These are phyloP conservation scores for Candoia aspera DNA, from an alignment of 2,113 vertebrate genomes.

Conservation along the genomic window DNA sequence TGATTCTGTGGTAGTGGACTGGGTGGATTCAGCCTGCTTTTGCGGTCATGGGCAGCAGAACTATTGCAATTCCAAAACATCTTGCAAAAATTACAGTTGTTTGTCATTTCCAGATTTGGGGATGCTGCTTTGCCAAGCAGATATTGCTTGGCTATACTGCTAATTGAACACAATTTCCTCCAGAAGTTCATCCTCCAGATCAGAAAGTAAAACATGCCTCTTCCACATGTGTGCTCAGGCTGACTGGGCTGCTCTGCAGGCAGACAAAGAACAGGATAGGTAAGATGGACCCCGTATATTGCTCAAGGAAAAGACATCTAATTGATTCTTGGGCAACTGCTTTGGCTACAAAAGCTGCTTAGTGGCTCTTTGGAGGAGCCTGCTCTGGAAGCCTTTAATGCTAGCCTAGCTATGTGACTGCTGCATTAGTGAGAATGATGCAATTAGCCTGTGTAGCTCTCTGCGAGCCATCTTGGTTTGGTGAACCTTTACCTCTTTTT, in stretches of 20 bases:
- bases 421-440: not conserved
- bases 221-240: not conserved
- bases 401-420: not conserved
- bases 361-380: not conserved
- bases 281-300: not conserved
- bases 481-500: not conserved
- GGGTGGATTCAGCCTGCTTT: not conserved
- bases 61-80: not conserved
- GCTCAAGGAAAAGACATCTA: not conserved
- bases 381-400: not conserved
- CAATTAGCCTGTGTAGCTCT: not conserved
- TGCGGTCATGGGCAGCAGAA: not conserved
- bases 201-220: not conserved
- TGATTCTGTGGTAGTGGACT: not conserved
- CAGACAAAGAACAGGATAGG: not conserved
- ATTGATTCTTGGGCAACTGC: not conserved
- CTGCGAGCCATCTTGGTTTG: not conserved
- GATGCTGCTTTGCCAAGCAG: not conserved
- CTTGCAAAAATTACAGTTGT: not conserved
- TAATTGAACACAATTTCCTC: not conserved
- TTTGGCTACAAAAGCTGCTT: not conserved
- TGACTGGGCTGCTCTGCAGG: not conserved
- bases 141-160: not conserved
- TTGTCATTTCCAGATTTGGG: not conserved
- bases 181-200: not conserved